Evolutionary conservation across 1,140 invertebrate species (phyloP).

Genomic region (Protaetia brevitarsis): DNA sequence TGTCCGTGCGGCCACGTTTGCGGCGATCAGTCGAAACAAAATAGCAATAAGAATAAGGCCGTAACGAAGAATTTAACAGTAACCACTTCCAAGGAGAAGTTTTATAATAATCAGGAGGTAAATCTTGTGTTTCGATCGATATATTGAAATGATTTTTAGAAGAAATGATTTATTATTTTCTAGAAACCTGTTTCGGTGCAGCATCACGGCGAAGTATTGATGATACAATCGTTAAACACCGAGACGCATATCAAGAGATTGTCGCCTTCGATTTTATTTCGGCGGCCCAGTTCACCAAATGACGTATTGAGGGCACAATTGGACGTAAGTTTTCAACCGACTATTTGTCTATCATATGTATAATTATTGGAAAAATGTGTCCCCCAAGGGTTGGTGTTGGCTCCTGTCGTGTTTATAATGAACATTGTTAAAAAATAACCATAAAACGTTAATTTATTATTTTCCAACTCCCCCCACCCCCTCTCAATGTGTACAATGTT

Average conservation of each 20-base stretch:
- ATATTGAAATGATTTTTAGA: background rate
- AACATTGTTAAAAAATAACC: no score
- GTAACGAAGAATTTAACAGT: constrained; percentile 18
- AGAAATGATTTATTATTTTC: background rate
- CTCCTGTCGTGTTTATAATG: no score
- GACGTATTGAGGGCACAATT: constrained; percentile 57
- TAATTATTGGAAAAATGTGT: no score
- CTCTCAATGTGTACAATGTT: no score
- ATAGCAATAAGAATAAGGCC: constrained; percentile 2
- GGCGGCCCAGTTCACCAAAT: constrained; percentile 35
- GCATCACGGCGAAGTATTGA: background rate
- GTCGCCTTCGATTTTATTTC: constrained; percentile 28
- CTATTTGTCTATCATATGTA: background rate
- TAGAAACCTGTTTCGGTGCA: constrained; percentile 2
- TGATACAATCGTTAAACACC: background rate
- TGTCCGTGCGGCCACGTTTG: constrained; percentile 57
- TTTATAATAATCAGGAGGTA: constrained; percentile 23
- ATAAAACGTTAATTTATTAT: no score
- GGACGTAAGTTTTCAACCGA: constrained; percentile 49
- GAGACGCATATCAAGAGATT: constrained; percentile 12
- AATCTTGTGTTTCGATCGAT: background rate
- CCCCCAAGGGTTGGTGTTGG: no score
- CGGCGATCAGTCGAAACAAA: constrained; percentile 39
- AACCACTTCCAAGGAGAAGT: constrained; percentile 2
- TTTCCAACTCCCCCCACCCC: no score